phyloP scores from a whole-genome alignment of 2,797 vertebrate species.

The Amphiprion clarkii region DNA sequence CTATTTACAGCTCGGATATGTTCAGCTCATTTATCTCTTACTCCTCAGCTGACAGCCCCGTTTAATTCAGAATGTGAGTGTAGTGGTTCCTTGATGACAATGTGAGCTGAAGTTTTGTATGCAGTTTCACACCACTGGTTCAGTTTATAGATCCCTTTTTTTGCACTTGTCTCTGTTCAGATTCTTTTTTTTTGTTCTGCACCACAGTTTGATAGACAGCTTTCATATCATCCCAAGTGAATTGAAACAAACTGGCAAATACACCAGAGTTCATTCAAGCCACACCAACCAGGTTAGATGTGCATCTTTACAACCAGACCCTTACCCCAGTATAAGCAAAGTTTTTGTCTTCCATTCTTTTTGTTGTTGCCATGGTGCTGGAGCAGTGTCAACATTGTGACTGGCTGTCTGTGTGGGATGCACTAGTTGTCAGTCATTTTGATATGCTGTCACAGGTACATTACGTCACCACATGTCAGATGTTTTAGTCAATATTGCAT shows the following conservation, averaged over 20 bases:
- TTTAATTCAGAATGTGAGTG: no score
- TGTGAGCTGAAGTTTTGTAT: no score
- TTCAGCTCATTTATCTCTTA: no score
- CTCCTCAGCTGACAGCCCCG: no score
- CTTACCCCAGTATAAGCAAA: not conserved
- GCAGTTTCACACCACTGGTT: not conserved
- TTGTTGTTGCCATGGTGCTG: conserved; percentile 2
- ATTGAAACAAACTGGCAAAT: not conserved
- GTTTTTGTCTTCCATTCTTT: not conserved
- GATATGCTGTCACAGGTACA: conserved; percentile 15
- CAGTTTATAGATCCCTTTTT: not conserved
- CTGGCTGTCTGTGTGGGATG: not conserved
- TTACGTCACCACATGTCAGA: conserved; percentile 7
- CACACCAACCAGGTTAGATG: conserved; percentile 1
- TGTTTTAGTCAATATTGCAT: no score
- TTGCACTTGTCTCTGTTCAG: no score
- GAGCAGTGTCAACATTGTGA: not conserved
- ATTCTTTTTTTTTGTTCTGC: no score
- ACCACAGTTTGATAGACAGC: conserved; percentile 2
- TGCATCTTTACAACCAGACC: no score
- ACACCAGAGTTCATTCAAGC: not conserved
- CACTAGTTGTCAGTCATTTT: conserved; percentile 10
- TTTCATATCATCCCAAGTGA: not conserved
- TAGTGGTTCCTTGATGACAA: no score
- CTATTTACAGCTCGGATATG: no score